Base-by-base conservation (phyloP, 53 echinoderm and acorn worm genomes). In the Stichopus horrens region DNA sequence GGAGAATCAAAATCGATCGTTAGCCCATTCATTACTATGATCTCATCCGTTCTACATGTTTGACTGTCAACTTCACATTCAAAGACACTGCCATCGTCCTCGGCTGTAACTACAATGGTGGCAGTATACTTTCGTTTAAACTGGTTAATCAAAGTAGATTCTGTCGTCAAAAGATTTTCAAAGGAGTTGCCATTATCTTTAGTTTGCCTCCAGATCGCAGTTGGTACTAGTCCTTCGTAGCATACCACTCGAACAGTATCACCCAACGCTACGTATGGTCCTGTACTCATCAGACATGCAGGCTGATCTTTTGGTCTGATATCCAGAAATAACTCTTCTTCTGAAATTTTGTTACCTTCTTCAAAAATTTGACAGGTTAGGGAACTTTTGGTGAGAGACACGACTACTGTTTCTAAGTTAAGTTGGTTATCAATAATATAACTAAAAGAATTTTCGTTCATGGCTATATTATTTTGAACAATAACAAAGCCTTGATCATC, bases 131-230 rank as follows among this genome's bases (percentile, higher is more conserved):
- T 71, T 18, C 18, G 6, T 71, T 71, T 71, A 71, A 71, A 71
- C 71, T 71, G 71, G 19, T 71, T 71, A 71, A 71, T 71, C 71
- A 71, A 18, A 71, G n/a, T 20, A 71, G 71, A 71, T 7, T 71
- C 6, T 7, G 18, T 18, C 6, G 71, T n/a, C 19, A 4, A 4
- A 71, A 71, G 71, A 4, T 71, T n/a, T 71, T 16, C 71, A 71
- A 7, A 13, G 7, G 71, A 16, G n/a, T n/a, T 71, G n/a, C 71
- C 71, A 71, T 71, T 71, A 20, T 18, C 71, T 71, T 71, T 13
- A 16, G 6, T 71, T 18, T 71, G 71, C 71, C 71, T 13, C 71
- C 71, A 71, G 5, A 71, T 18, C 5, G n/a, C 71, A 4, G 16
- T 13, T 71, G 71, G 18, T 20, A 18, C 4, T 1, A 18, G 14